These are phyloP conservation scores for Drosophila orosa DNA, from an alignment of 1,140 invertebrate species.

Conservation along the genomic window DNA sequence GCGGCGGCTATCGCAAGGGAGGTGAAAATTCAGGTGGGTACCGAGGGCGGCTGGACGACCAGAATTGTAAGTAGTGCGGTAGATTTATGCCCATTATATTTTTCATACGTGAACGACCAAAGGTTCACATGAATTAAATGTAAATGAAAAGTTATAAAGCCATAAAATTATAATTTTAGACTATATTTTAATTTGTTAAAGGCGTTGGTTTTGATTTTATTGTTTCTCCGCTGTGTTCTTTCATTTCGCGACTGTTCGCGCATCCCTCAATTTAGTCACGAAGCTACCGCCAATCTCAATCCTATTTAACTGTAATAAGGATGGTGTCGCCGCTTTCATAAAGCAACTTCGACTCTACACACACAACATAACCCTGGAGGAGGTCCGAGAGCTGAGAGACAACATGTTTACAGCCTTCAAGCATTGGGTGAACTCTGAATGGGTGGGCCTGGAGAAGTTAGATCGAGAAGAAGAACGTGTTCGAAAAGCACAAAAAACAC, in stretches of 20 bases:
- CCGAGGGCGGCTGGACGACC: slow-evolving; percentile 35
- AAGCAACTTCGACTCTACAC: slow-evolving; percentile 12
- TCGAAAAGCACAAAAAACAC: slow-evolving; percentile 7
- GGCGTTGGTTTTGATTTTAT: slow-evolving; percentile 15
- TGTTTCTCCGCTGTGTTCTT: slow-evolving; percentile 19
- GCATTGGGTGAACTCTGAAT: slow-evolving; percentile 28
- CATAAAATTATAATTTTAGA: neutral
- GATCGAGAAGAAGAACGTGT: slow-evolving; percentile 6
- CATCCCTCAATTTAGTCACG: slow-evolving; percentile 1
- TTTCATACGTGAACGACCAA: neutral
- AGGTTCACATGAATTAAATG: neutral
- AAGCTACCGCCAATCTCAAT: slow-evolving; percentile 3
- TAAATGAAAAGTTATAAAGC: neutral
- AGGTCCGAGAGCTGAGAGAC: slow-evolving; percentile 32
- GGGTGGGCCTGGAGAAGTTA: neutral
- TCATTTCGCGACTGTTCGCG: neutral
- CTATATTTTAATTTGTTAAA: neutral
- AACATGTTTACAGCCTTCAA: slow-evolving; percentile 48
- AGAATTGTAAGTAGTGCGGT: slow-evolving; percentile 44
- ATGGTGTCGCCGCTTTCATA: slow-evolving; percentile 42
- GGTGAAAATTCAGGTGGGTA: slow-evolving; percentile 34
- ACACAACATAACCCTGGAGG: slow-evolving; percentile 6
- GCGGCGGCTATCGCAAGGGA: slow-evolving; percentile 22
- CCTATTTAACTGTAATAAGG: slow-evolving; percentile 46
- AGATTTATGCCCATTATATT: neutral